A percentile compares a stretch with the other conserved stretches of the same genome.
Conservation (phyloP, 2,888 invertebrate genomes). For the Pyrgus malvae region DNA sequence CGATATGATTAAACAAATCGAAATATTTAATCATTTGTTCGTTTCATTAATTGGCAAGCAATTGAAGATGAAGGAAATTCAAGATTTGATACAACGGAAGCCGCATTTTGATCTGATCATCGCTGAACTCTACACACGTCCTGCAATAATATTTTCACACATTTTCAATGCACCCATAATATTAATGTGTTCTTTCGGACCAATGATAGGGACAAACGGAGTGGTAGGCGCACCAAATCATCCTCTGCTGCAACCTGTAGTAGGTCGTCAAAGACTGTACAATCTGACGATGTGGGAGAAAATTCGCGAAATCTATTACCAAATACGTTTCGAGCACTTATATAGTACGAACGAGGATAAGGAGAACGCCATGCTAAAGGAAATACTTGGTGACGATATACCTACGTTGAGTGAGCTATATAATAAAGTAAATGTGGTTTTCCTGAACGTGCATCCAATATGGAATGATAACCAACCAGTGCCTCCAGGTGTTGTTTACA, state of each 20-base stretch:
- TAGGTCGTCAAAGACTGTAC: constrained; percentile 34
- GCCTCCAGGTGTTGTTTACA: constrained; percentile 55
- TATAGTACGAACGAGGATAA: neutral
- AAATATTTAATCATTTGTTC: neutral
- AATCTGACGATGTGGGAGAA: constrained; percentile 43
- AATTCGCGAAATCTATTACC: constrained; percentile 33
- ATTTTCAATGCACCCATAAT: constrained; percentile 44
- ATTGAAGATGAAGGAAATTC: constrained; percentile 2
- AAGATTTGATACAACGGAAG: neutral
- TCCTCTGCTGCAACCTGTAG: constrained; percentile 37
- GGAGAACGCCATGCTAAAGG: neutral
- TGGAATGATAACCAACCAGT: constrained; percentile 55
- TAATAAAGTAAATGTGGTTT: constrained; percentile 51
- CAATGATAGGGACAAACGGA: constrained; percentile 29
- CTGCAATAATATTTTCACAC: constrained; percentile 38
- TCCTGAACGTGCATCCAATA: constrained; percentile 60
- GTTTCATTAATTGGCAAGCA: neutral
- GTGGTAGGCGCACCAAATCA: constrained; percentile 37
- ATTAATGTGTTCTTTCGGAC: constrained; percentile 44
- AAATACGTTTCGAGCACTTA: constrained; percentile 21
- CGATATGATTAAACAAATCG: neutral
- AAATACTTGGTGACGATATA: constrained; percentile 23
- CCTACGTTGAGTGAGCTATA: constrained; percentile 37
- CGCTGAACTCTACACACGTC: constrained; percentile 37
- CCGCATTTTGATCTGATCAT: constrained; percentile 45